These are phyloP conservation scores for Acanthornis magna DNA, from an alignment of 2,797 vertebrate genomes.

Conservation along the genomic window DNA sequence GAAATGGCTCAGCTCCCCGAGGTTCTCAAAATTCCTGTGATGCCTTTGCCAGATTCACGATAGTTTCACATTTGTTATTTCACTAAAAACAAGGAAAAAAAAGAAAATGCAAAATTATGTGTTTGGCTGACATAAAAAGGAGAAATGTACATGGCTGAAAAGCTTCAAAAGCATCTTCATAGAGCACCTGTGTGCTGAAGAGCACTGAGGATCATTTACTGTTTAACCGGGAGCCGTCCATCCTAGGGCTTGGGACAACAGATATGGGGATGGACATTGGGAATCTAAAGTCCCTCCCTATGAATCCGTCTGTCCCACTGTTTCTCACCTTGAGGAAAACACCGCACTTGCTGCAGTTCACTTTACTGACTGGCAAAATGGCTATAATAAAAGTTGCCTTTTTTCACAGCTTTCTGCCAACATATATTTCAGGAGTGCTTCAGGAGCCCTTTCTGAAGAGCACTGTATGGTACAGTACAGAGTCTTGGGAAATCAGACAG, in stretches of 20 bases:
- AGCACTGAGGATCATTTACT: background rate
- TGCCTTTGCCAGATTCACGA: slow-evolving; percentile 7
- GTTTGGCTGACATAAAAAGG: background rate
- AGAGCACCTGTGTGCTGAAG: background rate
- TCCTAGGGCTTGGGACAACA: background rate
- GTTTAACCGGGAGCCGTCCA: background rate
- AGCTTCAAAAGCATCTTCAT: background rate
- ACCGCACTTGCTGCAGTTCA: background rate
- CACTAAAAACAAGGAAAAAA: background rate
- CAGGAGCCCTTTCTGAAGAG: background rate
- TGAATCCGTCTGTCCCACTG: background rate
- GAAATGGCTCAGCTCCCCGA: slow-evolving; percentile 19
- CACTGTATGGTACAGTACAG: background rate
- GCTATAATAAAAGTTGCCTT: background rate
- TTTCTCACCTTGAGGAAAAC: background rate
- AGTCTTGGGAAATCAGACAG: slow-evolving; percentile 7
- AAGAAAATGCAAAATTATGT: background rate
- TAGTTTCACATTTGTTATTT: background rate
- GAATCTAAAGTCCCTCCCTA: background rate
- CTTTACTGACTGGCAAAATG: background rate
- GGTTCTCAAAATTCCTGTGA: slow-evolving; percentile 15
- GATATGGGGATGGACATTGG: background rate
- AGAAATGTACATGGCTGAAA: background rate
- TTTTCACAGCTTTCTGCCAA: background rate
- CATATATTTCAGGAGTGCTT: background rate